Evolutionary conservation across 2,113 vertebrate species (phyloP).

Genomic region (Micromys minutus): DNA sequence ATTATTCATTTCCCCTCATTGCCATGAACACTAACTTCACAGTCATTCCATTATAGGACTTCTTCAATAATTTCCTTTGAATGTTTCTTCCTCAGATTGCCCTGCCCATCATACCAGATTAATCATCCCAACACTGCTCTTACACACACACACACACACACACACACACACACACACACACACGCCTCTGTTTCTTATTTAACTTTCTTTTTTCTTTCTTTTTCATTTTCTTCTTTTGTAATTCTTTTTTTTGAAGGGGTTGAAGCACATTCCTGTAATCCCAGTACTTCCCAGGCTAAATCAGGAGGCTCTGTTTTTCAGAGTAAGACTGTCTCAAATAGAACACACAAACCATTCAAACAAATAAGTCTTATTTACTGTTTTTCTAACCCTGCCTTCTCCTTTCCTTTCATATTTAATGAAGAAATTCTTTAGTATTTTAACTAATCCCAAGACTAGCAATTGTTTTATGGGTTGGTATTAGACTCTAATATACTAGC

Average conservation of each 20-base stretch:
- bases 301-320: too few relatives aligned
- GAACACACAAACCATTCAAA: neutral
- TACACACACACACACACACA: neutral
- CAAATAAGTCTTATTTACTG: neutral
- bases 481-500: neutral
- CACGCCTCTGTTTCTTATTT: neutral
- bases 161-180: neutral
- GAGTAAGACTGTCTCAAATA: neutral
- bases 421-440: neutral
- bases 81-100: neutral
- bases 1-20: neutral
- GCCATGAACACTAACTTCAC: neutral
- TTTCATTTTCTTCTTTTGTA: neutral
- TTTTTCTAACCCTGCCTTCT: neutral
- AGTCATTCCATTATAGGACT: neutral
- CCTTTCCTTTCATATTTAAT: neutral
- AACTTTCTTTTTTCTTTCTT: neutral
- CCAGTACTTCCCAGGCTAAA: too few relatives aligned
- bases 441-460: neutral
- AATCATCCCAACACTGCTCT: neutral
- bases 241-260: neutral
- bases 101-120: neutral
- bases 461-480: neutral
- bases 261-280: neutral
- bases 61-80: neutral